These are phyloP conservation scores for Drosophila oshimai DNA, from an alignment of 1,140 invertebrate genomes.

Conservation along the genomic window DNA sequence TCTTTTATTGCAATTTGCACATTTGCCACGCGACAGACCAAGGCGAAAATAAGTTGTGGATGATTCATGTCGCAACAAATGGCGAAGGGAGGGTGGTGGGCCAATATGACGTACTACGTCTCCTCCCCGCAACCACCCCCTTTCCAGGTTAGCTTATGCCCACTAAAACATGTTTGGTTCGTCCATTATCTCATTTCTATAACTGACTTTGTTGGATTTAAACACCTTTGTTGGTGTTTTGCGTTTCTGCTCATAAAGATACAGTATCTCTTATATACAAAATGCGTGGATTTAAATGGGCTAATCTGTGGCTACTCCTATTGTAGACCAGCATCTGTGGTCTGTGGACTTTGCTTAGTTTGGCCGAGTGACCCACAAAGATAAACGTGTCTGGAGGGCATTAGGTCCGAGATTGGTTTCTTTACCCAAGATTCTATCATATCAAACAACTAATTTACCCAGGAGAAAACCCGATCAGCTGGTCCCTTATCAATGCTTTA, in stretches of 20 bases:
- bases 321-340: constrained; percentile 2
- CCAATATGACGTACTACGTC: constrained; percentile 2
- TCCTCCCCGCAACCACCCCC: constrained; percentile 8
- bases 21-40: constrained; percentile 12
- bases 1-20: background rate
- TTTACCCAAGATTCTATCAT: background rate
- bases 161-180: constrained; percentile 35
- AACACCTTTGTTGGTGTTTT: background rate
- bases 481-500: background rate
- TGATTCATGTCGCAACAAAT: constrained; percentile 32
- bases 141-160: background rate
- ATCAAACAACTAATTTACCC: background rate
- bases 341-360: constrained; percentile 13
- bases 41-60: constrained; percentile 5
- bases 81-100: constrained; percentile 2
- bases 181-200: constrained; percentile 39
- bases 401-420: too few species aligned
- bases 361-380: constrained; percentile 33
- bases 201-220: background rate
- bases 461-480: background rate
- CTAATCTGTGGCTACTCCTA: background rate
- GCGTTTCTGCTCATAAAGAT: background rate
- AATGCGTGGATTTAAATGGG: background rate
- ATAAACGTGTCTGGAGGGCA: background rate
- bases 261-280: background rate